Conservation (phyloP, 2,797 vertebrate genomes). For the Dendrocincla fuliginosa region DNA sequence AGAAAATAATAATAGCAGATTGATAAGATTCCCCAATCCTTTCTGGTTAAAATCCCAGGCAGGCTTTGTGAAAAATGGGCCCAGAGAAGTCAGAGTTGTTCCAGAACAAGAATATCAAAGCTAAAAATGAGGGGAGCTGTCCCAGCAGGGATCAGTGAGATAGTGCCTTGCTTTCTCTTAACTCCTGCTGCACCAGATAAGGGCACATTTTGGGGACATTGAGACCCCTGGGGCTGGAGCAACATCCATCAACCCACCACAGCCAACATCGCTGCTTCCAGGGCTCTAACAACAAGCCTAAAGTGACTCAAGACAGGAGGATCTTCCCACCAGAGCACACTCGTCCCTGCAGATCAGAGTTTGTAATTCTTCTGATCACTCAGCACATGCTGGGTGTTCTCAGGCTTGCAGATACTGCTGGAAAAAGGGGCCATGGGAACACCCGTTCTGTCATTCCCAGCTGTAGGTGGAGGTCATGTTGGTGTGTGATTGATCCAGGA, state of each 20-base stretch:
- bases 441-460: neutral
- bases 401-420: neutral
- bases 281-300: neutral
- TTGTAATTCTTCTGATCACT: neutral
- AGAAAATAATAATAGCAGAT: conserved; percentile 43
- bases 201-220: neutral
- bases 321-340: neutral
- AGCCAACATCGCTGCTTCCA: neutral
- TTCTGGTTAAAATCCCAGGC: conserved; percentile 13
- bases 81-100: neutral
- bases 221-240: neutral
- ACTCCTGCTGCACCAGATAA: conserved; percentile 18
- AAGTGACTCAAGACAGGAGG: neutral
- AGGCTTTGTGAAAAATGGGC: neutral
- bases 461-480: rapidly evolving
- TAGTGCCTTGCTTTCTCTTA: neutral
- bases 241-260: neutral
- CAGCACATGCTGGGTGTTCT: neutral
- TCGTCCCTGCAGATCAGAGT: neutral
- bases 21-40: conserved; percentile 11
- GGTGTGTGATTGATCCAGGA: neutral
- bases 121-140: rapidly evolving
- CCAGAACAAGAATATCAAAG: conserved; percentile 25
- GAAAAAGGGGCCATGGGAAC: neutral
- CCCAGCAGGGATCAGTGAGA: conserved; percentile 21